Evolutionary conservation across 2,797 vertebrate species (phyloP), one percentile per base, ranked within the genome.

Genomic region (Muscicapa striata): DNA sequence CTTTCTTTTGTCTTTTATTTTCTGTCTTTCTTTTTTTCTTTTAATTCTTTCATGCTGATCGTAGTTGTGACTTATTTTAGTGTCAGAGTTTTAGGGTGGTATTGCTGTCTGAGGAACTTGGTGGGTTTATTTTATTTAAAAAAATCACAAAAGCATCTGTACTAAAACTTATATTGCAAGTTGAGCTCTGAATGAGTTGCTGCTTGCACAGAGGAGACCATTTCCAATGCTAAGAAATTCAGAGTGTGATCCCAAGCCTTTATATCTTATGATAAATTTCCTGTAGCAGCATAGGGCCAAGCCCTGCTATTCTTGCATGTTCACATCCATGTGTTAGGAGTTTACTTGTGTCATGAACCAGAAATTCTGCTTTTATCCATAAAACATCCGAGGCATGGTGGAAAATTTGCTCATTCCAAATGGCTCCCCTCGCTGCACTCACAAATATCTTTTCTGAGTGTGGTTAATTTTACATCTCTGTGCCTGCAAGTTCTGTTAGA

Each of bases 171-270:
- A 1, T 54, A 10, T 23, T 67, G 17, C n/a, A 62, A 43, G 6
- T 8, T 69, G 61, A 84, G 22, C 49, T 61, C 41, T 34, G 49
- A 38, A 48, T 45, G 54, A 61, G 15, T 17, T 62, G 43, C 43
- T 26, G 2, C 13, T 46, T 0, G 0, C 11, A 16, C 17, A n/a
- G 49, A 49, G 61, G 16, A 58, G 32, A 63, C 13, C 16, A 4
- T 72, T 72, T 74, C 40, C 55, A 36, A 0, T 11, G 5, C 17
- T 66, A 3, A 40, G 19, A 61, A 78, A 41, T 59, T 67, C 36
- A 13, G 51, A 85, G 51, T 52, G 51, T 27, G 17, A 46, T 54
- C 57, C 34, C 17, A 40, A 61, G 21, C 17, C 18, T 40, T 75
- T 59, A 6, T 32, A 10, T 36, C 45, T 70, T 70, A 2, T 79